Conservation (phyloP, 2,888 invertebrate genomes). For the Branchellion lobata region DNA sequence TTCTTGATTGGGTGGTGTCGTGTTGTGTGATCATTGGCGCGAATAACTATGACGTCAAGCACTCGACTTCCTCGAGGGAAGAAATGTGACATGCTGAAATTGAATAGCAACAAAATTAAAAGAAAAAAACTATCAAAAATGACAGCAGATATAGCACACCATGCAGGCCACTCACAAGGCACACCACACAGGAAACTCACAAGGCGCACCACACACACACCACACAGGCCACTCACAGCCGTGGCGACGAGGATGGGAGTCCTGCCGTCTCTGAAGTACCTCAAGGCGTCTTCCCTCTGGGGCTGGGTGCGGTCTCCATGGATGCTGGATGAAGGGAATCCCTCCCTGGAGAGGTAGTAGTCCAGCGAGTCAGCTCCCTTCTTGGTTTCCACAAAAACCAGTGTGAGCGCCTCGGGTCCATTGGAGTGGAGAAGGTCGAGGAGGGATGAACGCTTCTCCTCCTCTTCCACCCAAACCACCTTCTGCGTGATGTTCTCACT, state of each 20-base stretch:
- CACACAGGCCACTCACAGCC: constrained; percentile 69
- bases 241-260: constrained; percentile 94
- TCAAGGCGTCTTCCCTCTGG: constrained; percentile 93
- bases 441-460: constrained; percentile 92
- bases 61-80: too few species aligned
- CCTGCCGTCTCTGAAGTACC: constrained; percentile 85
- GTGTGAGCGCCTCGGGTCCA: constrained; percentile 69
- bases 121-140: too few species aligned
- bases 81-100: too few species aligned
- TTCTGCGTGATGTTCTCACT: constrained; percentile 99
- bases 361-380: constrained; percentile 96
- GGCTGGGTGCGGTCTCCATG: constrained; percentile 96
- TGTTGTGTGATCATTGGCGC: too few species aligned
- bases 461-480: constrained; percentile 95
- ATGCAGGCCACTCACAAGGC: too few species aligned
- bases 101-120: too few species aligned
- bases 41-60: too few species aligned
- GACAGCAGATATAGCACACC: too few species aligned
- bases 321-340: constrained; percentile 95
- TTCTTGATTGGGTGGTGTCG: too few species aligned
- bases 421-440: constrained; percentile 85
- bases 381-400: constrained; percentile 98
- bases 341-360: constrained; percentile 83
- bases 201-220: background rate
- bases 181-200: too few species aligned